Conservation (phyloP, 2,113 vertebrate species). For the Struthio camelus region DNA sequence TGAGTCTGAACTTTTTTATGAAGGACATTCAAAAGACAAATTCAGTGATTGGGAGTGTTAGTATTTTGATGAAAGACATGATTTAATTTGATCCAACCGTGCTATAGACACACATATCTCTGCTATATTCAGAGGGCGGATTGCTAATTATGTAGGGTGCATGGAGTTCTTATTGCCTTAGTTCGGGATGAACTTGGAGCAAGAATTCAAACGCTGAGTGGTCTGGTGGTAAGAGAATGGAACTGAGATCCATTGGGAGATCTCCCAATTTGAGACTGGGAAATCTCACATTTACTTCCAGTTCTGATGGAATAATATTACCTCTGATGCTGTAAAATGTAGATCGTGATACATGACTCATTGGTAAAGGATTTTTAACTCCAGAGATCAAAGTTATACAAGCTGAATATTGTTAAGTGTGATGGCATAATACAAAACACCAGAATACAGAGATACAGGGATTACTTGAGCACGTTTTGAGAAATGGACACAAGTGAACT, state of each 20-base stretch:
- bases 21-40: not conserved
- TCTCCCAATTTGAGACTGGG: too few species aligned
- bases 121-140: not conserved
- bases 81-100: not conserved
- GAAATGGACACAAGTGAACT: not conserved
- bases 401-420: not conserved
- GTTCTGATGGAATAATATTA: not conserved
- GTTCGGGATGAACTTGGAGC: not conserved
- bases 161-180: not conserved
- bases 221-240: not conserved
- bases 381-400: not conserved
- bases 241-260: too few species aligned
- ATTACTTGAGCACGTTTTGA: not conserved
- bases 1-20: not conserved
- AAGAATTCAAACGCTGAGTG: not conserved
- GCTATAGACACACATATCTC: not conserved
- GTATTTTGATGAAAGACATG: not conserved
- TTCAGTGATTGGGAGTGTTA: not conserved
- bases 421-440: not conserved
- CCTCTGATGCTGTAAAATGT: not conserved
- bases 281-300: not conserved
- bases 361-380: not conserved
- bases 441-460: not conserved
- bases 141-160: not conserved
- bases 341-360: not conserved